Percentiles rank a stretch among this genome's conserved stretches.
phyloP scores from a whole-genome alignment of 2,888 invertebrate species.

The Trichogramma evanescens region DNA sequence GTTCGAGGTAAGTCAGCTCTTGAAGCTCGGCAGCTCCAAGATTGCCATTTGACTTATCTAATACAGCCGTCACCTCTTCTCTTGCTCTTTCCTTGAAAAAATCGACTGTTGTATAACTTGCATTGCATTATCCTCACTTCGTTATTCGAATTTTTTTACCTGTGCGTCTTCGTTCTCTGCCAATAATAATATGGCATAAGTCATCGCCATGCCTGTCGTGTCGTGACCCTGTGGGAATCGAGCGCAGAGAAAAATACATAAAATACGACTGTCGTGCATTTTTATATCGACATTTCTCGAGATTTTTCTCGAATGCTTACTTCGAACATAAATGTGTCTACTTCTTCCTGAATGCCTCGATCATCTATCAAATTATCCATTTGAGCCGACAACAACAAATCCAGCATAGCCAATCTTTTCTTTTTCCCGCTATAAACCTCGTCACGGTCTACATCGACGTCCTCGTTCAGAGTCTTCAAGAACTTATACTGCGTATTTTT shows the following conservation, averaged over 20 bases:
- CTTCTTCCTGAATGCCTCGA: slow-evolving; percentile 38
- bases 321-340: slow-evolving; percentile 37
- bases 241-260: no score
- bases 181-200: background rate
- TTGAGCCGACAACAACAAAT: slow-evolving; percentile 33
- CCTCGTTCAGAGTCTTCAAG: slow-evolving; percentile 3
- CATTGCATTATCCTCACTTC: no score
- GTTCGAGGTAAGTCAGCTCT: slow-evolving; percentile 61
- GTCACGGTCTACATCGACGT: background rate
- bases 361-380: slow-evolving; percentile 30
- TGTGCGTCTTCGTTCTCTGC: no score
- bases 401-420: slow-evolving; percentile 36
- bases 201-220: background rate
- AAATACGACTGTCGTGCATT: no score
- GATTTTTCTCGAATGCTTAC: slow-evolving; percentile 9
- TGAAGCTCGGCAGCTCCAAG: slow-evolving; percentile 53
- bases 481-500: slow-evolving; percentile 4
- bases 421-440: slow-evolving; percentile 6
- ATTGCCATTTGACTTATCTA: slow-evolving; percentile 49
- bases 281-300: no score
- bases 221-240: background rate
- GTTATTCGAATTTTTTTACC: no score
- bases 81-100: slow-evolving; percentile 31
- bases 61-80: slow-evolving; percentile 40
- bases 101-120: background rate